These are phyloP conservation scores for Embiotoca jacksoni DNA, from an alignment of 2,113 vertebrate genomes.

Conservation along the genomic window DNA sequence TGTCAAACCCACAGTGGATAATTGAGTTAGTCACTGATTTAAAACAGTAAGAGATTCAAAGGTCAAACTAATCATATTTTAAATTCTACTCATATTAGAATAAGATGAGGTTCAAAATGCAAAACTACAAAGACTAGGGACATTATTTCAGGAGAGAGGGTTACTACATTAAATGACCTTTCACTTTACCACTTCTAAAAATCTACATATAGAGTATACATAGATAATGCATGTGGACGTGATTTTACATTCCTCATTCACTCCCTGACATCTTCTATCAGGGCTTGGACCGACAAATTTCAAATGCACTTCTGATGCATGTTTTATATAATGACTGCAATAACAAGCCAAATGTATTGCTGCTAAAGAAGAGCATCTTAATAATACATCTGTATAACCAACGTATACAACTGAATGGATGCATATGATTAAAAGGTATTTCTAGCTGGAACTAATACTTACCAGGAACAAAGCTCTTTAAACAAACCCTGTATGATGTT, in stretches of 20 bases:
- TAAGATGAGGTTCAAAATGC: slow-evolving; percentile 13
- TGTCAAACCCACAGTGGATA: slow-evolving; percentile 7
- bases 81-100: slow-evolving; percentile 7
- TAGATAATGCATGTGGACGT: neutral
- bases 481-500: neutral
- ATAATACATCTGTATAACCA: neutral
- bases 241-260: slow-evolving; percentile 3
- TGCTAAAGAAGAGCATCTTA: neutral
- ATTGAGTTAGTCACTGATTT: slow-evolving; percentile 13
- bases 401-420: slow-evolving; percentile 1
- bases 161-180: neutral
- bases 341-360: slow-evolving; percentile 1
- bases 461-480: neutral
- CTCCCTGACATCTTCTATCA: neutral
- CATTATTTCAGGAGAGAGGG: neutral
- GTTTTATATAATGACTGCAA: neutral
- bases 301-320: neutral
- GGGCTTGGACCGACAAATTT: neutral
- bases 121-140: neutral
- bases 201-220: slow-evolving; percentile 15
- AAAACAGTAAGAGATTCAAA: slow-evolving; percentile 28
- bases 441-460: neutral
- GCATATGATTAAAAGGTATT: too few species aligned
- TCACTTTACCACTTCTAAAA: slow-evolving; percentile 14
- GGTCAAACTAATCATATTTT: slow-evolving; percentile 25